These are phyloP conservation scores for Coracopsis vasa DNA, from an alignment of 2,113 vertebrate genomes.

Conservation along the genomic window DNA sequence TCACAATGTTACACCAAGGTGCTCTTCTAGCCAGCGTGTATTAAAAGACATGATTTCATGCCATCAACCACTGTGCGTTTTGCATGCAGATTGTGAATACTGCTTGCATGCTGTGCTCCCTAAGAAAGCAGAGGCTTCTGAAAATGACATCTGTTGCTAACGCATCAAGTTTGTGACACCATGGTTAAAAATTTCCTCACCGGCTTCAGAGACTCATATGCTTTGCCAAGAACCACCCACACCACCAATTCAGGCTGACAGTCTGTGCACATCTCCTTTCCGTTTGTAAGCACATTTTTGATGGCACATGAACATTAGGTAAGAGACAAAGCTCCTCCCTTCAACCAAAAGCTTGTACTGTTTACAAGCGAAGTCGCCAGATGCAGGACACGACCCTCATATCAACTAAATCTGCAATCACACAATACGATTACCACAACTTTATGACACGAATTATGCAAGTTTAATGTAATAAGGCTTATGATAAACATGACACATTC, in stretches of 20 bases:
- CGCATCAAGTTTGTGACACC: constrained; percentile 48
- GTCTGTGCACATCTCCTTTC: background rate
- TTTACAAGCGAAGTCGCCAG: background rate
- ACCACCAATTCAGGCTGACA: background rate
- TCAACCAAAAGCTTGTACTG: background rate
- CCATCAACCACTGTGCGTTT: background rate
- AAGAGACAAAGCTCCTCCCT: constrained; percentile 1
- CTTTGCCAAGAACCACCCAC: constrained; percentile 65
- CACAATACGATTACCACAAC: rapidly evolving
- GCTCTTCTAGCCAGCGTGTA: background rate
- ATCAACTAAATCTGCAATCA: background rate
- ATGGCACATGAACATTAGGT: background rate
- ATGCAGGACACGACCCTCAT: background rate
- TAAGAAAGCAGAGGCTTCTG: constrained; percentile 31
- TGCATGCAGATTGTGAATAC: constrained; percentile 14
- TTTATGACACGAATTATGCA: background rate
- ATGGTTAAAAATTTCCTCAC: constrained; percentile 36
- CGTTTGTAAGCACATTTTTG: constrained; percentile 28
- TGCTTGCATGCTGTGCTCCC: background rate
- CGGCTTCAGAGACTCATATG: background rate
- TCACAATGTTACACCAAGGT: constrained; percentile 46
- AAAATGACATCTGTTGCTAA: constrained; percentile 59
- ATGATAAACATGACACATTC: background rate
- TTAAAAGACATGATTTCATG: constrained; percentile 22
- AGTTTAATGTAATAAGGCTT: background rate